These are phyloP conservation scores for Nibea albiflora DNA, from an alignment of 2,113 vertebrate species.

Conservation along the genomic window DNA sequence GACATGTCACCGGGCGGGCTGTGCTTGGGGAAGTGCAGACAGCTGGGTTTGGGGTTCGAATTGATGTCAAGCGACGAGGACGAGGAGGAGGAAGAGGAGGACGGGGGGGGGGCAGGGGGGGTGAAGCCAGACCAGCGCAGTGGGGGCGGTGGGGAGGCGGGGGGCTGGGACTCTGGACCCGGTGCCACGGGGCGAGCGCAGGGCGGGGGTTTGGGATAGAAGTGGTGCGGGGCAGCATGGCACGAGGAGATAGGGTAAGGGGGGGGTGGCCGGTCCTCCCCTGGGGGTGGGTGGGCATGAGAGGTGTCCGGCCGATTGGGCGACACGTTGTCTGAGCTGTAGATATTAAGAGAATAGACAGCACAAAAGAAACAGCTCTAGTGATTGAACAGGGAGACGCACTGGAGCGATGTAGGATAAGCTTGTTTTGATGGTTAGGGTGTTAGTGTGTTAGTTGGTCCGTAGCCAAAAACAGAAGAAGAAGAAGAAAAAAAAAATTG, in stretches of 20 bases:
- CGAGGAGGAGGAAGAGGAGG: constrained; percentile 84
- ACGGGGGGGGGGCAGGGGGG: constrained; percentile 80
- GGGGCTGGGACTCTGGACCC: constrained; percentile 84
- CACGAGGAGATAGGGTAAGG: constrained; percentile 82
- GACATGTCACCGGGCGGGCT: constrained; percentile 80
- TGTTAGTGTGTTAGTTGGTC: constrained; percentile 68
- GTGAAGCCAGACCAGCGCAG: constrained; percentile 85
- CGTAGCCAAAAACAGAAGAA: constrained; percentile 55
- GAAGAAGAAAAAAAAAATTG: constrained; percentile 42
- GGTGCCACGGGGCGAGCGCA: constrained; percentile 84
- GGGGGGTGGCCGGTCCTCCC: constrained; percentile 84
- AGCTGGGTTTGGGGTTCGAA: constrained; percentile 87
- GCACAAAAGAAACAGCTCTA: constrained; percentile 84
- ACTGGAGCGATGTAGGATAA: constrained; percentile 72
- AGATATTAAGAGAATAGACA: constrained; percentile 85
- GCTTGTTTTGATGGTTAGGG: constrained; percentile 63
- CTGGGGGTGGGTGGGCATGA: constrained; percentile 82
- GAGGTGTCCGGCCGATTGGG: constrained; percentile 89
- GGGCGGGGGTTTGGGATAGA: constrained; percentile 82
- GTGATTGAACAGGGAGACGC: constrained; percentile 81
- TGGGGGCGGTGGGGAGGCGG: constrained; percentile 79
- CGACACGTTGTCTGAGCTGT: constrained; percentile 88
- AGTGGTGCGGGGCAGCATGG: constrained; percentile 77
- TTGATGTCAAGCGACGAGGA: constrained; percentile 87
- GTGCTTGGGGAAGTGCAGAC: constrained; percentile 87